Percentiles rank a stretch among this genome's conserved stretches.
Evolutionary conservation across 2,888 invertebrate species (phyloP).

Genomic region (Pseudococcus longispinus): DNA sequence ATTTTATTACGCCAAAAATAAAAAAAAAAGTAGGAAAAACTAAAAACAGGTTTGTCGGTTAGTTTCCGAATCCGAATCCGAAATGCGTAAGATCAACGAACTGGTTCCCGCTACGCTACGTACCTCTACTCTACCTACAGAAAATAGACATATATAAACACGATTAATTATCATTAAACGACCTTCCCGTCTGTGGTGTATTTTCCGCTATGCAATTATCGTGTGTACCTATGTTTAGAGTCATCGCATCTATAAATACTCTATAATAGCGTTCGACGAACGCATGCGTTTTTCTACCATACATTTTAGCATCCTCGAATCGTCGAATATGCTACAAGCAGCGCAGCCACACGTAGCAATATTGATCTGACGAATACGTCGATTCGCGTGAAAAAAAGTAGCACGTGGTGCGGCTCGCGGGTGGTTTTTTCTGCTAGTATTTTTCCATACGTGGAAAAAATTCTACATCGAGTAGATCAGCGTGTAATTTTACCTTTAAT

Average conservation of each 20-base stretch:
- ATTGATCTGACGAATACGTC: slow-evolving; percentile 4
- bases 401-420: background rate
- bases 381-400: background rate
- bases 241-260: slow-evolving; percentile 11
- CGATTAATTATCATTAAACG: slow-evolving; percentile 44
- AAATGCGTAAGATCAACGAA: slow-evolving; percentile 42
- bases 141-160: slow-evolving; percentile 42
- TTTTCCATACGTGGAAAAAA: background rate
- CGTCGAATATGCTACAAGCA: background rate
- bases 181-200: slow-evolving; percentile 26
- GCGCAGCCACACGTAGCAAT: slow-evolving; percentile 10
- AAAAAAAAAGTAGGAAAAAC: slow-evolving; percentile 17
- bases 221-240: background rate
- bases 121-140: background rate
- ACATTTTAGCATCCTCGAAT: background rate
- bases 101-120: slow-evolving; percentile 29
- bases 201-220: slow-evolving; percentile 45
- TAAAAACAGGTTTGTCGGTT: slow-evolving; percentile 25
- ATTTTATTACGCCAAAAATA: slow-evolving; percentile 42
- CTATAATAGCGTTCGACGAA: background rate
- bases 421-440: background rate
- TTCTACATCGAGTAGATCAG: background rate
- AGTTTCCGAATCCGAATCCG: slow-evolving; percentile 10
- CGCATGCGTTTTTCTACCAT: background rate
- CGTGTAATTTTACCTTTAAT: slow-evolving; percentile 1